Percentiles rank a stretch among this genome's conserved stretches.
Evolutionary conservation across 2,797 vertebrate genomes (phyloP).

Genomic region (Molossus alvarezi): DNA sequence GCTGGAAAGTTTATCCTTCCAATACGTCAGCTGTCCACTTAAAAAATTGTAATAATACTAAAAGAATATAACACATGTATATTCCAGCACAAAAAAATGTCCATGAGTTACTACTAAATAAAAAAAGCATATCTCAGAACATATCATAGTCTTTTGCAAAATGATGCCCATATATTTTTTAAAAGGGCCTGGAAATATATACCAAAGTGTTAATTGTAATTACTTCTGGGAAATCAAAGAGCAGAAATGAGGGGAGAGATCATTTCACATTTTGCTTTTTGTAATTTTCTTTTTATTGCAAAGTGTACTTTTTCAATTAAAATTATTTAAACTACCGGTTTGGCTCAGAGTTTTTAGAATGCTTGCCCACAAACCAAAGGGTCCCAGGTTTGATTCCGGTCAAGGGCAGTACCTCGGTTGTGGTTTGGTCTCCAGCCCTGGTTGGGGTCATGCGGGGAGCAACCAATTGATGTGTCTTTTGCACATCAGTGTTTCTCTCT

Average conservation of each 20-base stretch:
- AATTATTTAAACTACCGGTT: not conserved
- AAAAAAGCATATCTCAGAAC: not conserved
- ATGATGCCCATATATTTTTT: not conserved
- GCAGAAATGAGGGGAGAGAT: not conserved
- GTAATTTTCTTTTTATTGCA: not conserved
- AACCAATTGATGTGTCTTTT: too few relatives aligned
- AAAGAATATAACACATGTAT: not conserved
- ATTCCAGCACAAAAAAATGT: not conserved
- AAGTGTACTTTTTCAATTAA: not conserved
- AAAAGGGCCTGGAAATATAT: not conserved
- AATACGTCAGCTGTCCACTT: not conserved
- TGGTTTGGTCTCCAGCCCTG: too few relatives aligned
- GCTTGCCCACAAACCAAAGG: too few relatives aligned
- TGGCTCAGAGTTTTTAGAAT: too few relatives aligned
- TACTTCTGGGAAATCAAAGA: constrained; percentile 6
- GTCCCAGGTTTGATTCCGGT: too few relatives aligned
- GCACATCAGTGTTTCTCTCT: too few relatives aligned
- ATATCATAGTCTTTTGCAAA: constrained; percentile 47
- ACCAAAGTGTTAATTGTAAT: not conserved
- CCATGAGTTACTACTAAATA: not conserved
- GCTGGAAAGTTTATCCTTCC: not conserved
- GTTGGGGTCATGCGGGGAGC: too few relatives aligned
- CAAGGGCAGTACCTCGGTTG: too few relatives aligned
- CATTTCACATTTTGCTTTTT: not conserved
- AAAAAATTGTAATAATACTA: not conserved